Base-by-base conservation (phyloP, 1,140 invertebrate genomes). In the Teleopsis dalmanni region DNA sequence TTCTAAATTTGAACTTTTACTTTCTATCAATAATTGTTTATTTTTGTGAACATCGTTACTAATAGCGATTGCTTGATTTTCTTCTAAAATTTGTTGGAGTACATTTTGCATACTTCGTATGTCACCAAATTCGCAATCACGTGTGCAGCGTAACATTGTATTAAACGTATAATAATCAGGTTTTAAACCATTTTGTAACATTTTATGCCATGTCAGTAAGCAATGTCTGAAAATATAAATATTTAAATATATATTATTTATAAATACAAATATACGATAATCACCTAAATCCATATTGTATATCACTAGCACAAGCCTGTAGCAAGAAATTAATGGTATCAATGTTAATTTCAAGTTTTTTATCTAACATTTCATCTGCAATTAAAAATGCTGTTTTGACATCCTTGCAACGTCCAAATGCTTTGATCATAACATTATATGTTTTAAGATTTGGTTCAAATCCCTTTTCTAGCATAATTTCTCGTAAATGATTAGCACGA, bases 391-490 rank as follows among this genome's bases (percentile, higher is more conserved):
- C 87, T 41, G 78, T 82, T 40, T 77, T 49, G 11, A 91, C 58
- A 65, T 91, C 81, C 5, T 84, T 83, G 73, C 86, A 87, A 52
- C 82, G 72, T 3, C 87, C 88, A 77, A 88, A 96, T 3, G 89
- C 88, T 77, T 92, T 95, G 8, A 95, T 87, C 81, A 95, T 85
- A 4, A 84, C 78, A 78, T 92, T 84, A 56, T 90, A 94, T 63
- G 87, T 88, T 4, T 80, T 80, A 1, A 81, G 59, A 71, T 91
- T 93, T 2, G 86, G 78, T 37, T 78, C 59, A 54, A 82, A 73
- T 5, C 76, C 75, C 57, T 85, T 87, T 51, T 84, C 76, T 36
- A 76, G 62, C 76, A 93, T 84, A 16, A 81, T 71, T 53, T 81
- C 67, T 44, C 82, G 68, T 23, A 94, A 73, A 51, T 79, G 59